Evolutionary conservation across 2,888 invertebrate genomes (phyloP).

Genomic region (Thumatha senex): DNA sequence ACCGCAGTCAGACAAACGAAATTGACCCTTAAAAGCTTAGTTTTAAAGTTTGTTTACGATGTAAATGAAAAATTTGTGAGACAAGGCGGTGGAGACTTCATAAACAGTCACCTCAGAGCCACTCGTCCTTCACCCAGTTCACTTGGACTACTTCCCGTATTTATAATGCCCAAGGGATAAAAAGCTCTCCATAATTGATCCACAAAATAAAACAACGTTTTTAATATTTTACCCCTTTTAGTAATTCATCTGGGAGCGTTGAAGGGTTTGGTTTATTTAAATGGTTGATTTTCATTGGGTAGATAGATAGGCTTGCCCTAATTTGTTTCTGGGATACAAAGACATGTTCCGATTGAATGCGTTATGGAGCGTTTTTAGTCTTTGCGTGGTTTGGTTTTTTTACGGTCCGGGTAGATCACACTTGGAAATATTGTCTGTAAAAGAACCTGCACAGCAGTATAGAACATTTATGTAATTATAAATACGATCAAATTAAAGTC

Average conservation of each 20-base stretch:
- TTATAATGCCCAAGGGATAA: conserved; percentile 26
- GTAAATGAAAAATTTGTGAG: conserved; percentile 18
- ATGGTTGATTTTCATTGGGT: conserved; percentile 9
- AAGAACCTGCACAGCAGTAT: too few relatives aligned
- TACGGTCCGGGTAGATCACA: too few relatives aligned
- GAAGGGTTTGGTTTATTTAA: conserved; percentile 18
- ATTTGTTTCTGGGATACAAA: conserved; percentile 1
- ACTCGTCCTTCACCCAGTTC: conserved; percentile 39
- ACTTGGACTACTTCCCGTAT: conserved; percentile 28
- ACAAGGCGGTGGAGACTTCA: conserved; percentile 34
- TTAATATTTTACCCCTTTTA: conserved; percentile 28
- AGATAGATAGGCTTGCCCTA: conserved; percentile 11
- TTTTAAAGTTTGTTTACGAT: not conserved
- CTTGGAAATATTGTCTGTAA: too few relatives aligned
- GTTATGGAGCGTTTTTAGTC: not conserved
- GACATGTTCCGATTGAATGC: not conserved
- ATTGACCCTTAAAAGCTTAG: not conserved
- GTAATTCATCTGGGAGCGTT: conserved; percentile 22
- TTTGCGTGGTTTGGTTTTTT: too few relatives aligned
- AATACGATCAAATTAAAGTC: too few relatives aligned
- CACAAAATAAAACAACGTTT: conserved; percentile 27
- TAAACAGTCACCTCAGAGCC: conserved; percentile 31
- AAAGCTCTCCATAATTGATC: conserved; percentile 28
- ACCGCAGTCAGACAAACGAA: not conserved
- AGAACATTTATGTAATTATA: too few relatives aligned